Base-by-base conservation (phyloP, 2,888 invertebrate species). In the Eledona agricola region DNA sequence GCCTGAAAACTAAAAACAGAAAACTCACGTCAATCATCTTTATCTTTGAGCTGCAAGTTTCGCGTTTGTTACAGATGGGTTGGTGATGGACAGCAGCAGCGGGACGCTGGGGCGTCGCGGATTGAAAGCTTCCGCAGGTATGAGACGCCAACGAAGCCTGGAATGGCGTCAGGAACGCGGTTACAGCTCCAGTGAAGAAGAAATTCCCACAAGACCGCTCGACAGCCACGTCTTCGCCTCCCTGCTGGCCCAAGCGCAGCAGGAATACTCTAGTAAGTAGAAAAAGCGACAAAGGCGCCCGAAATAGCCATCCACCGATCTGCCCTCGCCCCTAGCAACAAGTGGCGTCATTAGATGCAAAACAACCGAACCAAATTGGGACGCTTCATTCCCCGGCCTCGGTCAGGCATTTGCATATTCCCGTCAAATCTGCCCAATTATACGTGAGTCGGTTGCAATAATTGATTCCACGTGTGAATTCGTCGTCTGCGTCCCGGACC, bases 191-290 rank as follows among this genome's bases (percentile, higher is more conserved):
- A 81, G 81, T 66, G 80, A 80, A 61, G 82, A 82, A 66, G 80
- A 81, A 64, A 78, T 73, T 23, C 67, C 72, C 28, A 63, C 70
- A 4, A 66, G 72, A 50, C 76, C 75, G 17, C 73, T 81, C 57
- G 81, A 82, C 68, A 82, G 81, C 61, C 81, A 81, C 65, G 77
- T 82, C 59, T 75, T 82, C 67, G 82, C 82, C 19, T 80, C 81
- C 58, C 72, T 82, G 51, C 71, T 82, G 55, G 77, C 81, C 51
- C 81, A 82, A 71, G 82, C 81, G 65, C 82, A 82, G 73, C 81
- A 82, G 70, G 76, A 76, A 60, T 79, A 81, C 73, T 80, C 81
- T 69, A 79, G 81, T 82, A 69, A 80, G 79, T 79, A 20, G n/a
- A n/a, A n/a, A n/a, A n/a, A n/a, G n/a, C 13, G 15, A 26, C 9